Conservation (phyloP, 2,113 vertebrate species). For the Python bivittatus region DNA sequence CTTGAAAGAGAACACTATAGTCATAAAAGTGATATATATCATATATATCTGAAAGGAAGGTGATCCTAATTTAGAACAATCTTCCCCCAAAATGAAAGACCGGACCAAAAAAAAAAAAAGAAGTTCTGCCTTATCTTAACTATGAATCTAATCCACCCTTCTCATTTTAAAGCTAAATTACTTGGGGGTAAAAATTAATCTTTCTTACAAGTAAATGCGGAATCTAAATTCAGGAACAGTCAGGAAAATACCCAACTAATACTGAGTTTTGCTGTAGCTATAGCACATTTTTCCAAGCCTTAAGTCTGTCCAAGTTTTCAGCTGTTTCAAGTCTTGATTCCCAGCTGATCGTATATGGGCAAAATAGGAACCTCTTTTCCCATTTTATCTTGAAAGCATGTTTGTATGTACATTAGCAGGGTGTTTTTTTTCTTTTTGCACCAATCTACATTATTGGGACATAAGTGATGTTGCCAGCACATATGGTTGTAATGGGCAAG, state of each 20-base stretch:
- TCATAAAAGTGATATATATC: slow-evolving; percentile 46
- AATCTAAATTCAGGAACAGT: slow-evolving; percentile 56
- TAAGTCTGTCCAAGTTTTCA: background rate
- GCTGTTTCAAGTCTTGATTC: background rate
- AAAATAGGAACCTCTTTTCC: background rate
- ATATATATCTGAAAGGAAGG: background rate
- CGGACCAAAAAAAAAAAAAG: background rate
- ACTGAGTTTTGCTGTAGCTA: slow-evolving; percentile 68
- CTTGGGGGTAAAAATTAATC: background rate
- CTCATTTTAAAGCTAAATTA: background rate
- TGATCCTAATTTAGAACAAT: background rate
- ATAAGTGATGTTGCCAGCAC: background rate
- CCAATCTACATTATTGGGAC: background rate
- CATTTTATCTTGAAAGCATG: background rate
- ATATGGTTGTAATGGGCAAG: background rate
- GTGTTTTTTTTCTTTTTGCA: background rate
- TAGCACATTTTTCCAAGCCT: background rate
- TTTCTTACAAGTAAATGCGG: background rate
- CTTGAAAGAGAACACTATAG: slow-evolving; percentile 63
- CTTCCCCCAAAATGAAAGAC: background rate
- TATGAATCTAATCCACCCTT: background rate
- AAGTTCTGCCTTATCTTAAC: background rate
- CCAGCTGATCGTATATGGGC: background rate
- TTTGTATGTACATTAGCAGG: background rate
- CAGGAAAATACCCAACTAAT: slow-evolving; percentile 60